These are phyloP conservation scores for Apamea anceps DNA, from an alignment of 2,888 invertebrate genomes.

Conservation along the genomic window DNA sequence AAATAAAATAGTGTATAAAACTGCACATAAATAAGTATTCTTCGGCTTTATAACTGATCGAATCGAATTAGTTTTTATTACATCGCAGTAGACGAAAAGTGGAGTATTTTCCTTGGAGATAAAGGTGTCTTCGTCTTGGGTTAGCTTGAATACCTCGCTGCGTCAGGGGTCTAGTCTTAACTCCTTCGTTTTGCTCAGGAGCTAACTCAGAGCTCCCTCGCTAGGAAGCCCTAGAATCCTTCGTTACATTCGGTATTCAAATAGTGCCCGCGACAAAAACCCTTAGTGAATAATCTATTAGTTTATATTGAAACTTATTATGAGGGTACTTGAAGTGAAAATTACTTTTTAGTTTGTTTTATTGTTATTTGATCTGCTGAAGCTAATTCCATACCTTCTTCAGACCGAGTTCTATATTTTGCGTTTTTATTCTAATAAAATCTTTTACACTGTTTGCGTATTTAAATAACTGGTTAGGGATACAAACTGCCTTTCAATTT, in stretches of 20 bases:
- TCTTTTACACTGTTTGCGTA: not conserved
- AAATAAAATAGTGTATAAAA: not conserved
- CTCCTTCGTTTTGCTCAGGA: not conserved
- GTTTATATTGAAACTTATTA: not conserved
- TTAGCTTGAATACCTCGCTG: not conserved
- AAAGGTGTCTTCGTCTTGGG: not conserved
- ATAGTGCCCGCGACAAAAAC: not conserved
- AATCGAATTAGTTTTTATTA: not conserved
- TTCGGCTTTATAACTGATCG: not conserved
- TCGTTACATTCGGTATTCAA: not conserved
- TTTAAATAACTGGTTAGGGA: not conserved
- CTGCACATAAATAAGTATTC: not conserved
- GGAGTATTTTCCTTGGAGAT: not conserved
- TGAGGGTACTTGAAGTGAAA: not conserved
- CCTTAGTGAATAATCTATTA: not conserved
- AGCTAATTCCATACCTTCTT: not conserved
- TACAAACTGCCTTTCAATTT: not conserved
- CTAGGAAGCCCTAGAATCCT: not conserved
- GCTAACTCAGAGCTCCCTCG: not conserved
- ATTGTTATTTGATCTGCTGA: not conserved
- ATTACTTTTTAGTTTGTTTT: not conserved
- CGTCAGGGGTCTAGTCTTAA: too few relatives aligned
- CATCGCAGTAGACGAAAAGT: not conserved
- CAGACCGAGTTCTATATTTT: not conserved
- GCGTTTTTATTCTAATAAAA: constrained; percentile 6